Evolutionary conservation across 1,140 invertebrate species (phyloP).

Genomic region (Eriocheir sinensis): DNA sequence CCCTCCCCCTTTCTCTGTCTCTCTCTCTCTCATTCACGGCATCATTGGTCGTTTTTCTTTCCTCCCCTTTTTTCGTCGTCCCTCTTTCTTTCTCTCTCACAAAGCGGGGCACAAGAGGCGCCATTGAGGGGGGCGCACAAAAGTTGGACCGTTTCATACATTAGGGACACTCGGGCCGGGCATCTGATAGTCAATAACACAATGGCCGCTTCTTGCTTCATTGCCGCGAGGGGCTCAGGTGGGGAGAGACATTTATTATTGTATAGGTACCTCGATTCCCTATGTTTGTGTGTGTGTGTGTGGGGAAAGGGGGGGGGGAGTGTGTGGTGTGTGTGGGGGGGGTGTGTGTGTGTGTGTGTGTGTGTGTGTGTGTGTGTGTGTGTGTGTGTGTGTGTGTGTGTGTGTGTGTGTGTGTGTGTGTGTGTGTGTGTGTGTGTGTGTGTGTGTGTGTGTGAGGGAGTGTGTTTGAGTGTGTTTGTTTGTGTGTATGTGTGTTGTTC

Average conservation of each 20-base stretch:
- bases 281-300: neutral
- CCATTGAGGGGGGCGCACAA: slow-evolving; percentile 34
- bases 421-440: slow-evolving; percentile 18
- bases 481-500: slow-evolving; percentile 24
- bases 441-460: neutral
- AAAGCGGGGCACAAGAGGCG: neutral
- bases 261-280: neutral
- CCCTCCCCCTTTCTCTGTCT: neutral
- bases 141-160: slow-evolving; percentile 57
- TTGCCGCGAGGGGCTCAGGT: neutral
- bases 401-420: slow-evolving; percentile 14
- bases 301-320: neutral
- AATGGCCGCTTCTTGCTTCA: slow-evolving; percentile 39
- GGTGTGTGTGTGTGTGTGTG: slow-evolving; percentile 52
- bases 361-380: slow-evolving; percentile 35
- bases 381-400: neutral
- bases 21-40: neutral
- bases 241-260: too few species aligned
- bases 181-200: slow-evolving; percentile 59
- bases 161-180: slow-evolving; percentile 53
- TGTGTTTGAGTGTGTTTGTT: neutral
- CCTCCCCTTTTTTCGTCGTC: neutral
- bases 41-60: neutral
- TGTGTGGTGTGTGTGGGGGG: neutral
- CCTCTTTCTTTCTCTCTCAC: neutral